These are phyloP conservation scores for Aythya baeri DNA, from an alignment of 2,113 vertebrate species.

Conservation along the genomic window DNA sequence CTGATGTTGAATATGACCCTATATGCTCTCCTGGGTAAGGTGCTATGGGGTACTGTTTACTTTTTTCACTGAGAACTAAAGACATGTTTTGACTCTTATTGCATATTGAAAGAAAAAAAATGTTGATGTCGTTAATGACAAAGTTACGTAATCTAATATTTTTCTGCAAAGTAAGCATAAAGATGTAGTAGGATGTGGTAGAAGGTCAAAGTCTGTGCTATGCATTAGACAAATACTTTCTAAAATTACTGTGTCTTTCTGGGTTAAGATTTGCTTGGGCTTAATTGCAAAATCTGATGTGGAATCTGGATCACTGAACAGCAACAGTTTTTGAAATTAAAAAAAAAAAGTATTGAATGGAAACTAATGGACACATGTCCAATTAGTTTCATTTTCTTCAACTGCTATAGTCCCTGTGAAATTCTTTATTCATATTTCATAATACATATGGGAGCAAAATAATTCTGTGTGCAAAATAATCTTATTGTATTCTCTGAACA, in stretches of 20 bases:
- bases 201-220: background rate
- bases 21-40: background rate
- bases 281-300: background rate
- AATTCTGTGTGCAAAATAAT: background rate
- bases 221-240: background rate
- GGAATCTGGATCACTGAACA: background rate
- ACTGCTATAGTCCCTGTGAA: background rate
- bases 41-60: background rate
- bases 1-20: background rate
- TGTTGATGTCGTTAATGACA: background rate
- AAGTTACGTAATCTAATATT: background rate
- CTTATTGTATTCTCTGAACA: fast-evolving
- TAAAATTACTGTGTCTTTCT: background rate
- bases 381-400: background rate
- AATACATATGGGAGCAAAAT: background rate
- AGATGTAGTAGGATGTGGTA: background rate
- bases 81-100: background rate
- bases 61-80: background rate
- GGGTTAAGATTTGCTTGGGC: background rate
- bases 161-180: background rate
- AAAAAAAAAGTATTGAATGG: background rate
- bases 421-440: background rate
- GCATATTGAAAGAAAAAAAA: background rate
- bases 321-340: background rate
- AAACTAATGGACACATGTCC: background rate